A percentile compares a stretch with the other conserved stretches of the same genome.
Evolutionary conservation across 2,888 invertebrate species (phyloP).

Genomic region (Drosophila algonquin): DNA sequence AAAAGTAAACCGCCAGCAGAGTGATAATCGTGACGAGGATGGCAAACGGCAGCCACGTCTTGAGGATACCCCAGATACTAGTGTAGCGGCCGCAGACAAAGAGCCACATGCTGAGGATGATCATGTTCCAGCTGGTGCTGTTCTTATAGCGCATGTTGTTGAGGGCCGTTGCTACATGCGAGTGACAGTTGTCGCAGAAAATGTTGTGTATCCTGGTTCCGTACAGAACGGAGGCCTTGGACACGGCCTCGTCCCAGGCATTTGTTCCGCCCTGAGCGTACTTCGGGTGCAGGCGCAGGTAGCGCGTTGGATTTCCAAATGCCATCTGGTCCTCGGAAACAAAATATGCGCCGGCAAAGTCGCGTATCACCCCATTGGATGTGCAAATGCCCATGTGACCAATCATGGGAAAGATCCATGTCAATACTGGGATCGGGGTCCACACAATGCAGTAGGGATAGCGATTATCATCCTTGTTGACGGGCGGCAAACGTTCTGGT

Average conservation of each 20-base stretch:
- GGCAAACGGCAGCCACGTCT: slow-evolving; percentile 93
- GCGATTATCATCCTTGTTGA: slow-evolving; percentile 86
- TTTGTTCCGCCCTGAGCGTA: slow-evolving; percentile 89
- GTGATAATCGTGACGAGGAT: slow-evolving; percentile 84
- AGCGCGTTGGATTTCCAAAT: slow-evolving; percentile 94
- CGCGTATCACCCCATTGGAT: slow-evolving; percentile 95
- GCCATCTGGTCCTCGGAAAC: slow-evolving; percentile 97
- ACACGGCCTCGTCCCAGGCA: slow-evolving; percentile 94
- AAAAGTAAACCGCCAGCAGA: slow-evolving; percentile 79
- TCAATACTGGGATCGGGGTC: slow-evolving; percentile 97
- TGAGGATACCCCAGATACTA: slow-evolving; percentile 87
- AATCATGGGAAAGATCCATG: slow-evolving; percentile 98
- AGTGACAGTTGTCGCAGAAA: slow-evolving; percentile 98
- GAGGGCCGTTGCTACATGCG: slow-evolving; percentile 96
- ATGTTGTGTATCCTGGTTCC: slow-evolving; percentile 97
- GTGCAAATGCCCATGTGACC: slow-evolving; percentile 95
- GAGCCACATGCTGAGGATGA: slow-evolving; percentile 92
- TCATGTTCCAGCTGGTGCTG: slow-evolving; percentile 95
- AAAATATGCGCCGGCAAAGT: slow-evolving; percentile 98
- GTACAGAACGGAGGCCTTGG: slow-evolving; percentile 97
- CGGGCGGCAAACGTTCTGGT: slow-evolving; percentile 71
- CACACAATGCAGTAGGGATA: slow-evolving; percentile 97
- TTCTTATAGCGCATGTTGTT: slow-evolving; percentile 95
- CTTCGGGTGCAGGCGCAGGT: slow-evolving; percentile 92
- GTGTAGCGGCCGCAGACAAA: slow-evolving; percentile 92